Base-by-base conservation (phyloP, 1,140 invertebrate species). In the Bombus polaris region DNA sequence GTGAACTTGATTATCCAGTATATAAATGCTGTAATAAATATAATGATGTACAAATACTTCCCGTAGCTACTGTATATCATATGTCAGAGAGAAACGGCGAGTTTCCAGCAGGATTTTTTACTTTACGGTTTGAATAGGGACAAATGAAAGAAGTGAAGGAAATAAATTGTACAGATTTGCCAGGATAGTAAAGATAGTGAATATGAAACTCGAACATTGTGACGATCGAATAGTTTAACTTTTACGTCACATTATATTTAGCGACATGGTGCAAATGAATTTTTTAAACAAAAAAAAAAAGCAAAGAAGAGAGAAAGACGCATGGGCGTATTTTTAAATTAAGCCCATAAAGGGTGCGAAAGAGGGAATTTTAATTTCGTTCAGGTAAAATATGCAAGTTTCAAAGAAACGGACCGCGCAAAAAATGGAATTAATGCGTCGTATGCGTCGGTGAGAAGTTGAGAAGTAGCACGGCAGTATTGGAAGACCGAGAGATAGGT, bases 391-490 rank as follows among this genome's bases (percentile, higher is more conserved):
- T 72, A 72, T n/a, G 28, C 35, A 42, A 47, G 18, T 47, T 47
- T 74, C n/a, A n/a, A 2, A 74, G 44, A 44, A 73, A 73, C 71
- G 44, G 25, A 3, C n/a, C 3, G n/a, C 42, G n/a, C 32, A 35
- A 35, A 25, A 53, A 25, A n/a, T 8, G 18, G n/a, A 53, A 74
- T 75, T 80, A 85, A 77, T 15, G 68, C 68, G 13, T 44, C n/a
- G 71, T 39, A 44, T 44, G 28, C 70, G n/a, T 35, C 42, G 72
- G 32, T 12, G 73, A 32, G 44, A 53, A 35, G 44, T 53, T 13
- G n/a, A 10, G 5, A 39, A 62, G 28, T 66, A 53, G 75, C 72
- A 9, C 22, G 25, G 9, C 5, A 12, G 13, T 39, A 65, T 37
- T 39, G 18, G 18, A n/a, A 44, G 44, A 32, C 15, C 8, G 35